Base-by-base conservation (phyloP, 2,888 invertebrate genomes). In the Saturnia pavonia region DNA sequence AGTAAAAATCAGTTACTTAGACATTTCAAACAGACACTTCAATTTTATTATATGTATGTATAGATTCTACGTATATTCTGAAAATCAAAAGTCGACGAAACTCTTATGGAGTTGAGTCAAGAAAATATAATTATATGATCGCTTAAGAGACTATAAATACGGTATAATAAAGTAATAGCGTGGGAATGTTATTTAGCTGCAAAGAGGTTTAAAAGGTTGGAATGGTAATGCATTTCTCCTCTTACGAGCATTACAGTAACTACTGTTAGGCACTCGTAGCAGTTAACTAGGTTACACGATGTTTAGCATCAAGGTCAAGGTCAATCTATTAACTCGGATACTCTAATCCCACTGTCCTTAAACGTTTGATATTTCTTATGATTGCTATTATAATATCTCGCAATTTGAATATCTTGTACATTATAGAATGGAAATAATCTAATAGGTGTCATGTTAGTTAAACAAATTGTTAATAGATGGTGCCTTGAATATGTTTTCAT, bases 171-270 rank as follows among this genome's bases (percentile, higher is more conserved):
- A 25, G 57, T 25, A 57, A 57, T 14, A 8, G 25, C 25, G 4
- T 57, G 25, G 4, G 22, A 25, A 57, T 25, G 19, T 51, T 19
- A 57, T 57, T 22, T 8, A 27, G 57, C 25, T 57, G 1, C 25
- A 57, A 57, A 34, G 34, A 19, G 65, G 34, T 19, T n/a, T 19
- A 65, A 16, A 65, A 65, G 34, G n/a, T 65, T 65, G n/a, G 40
- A 65, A 40, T 65, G 34, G n/a, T 40, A 40, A 65, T 65, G 65
- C 34, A 65, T 40, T 65, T 65, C n/a, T 40, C 65, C 65, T 19
- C 19, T 65, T 40, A 65, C 16, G 57, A 25, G 14, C 14, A 25
- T 57, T 25, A 57, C 57, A 25, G 22, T 57, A 57, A 57, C 25
- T 25, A 57, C 1, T 57, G 57, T 57, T 54, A 22, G 57, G 7